Base-by-base conservation (phyloP, 2,888 invertebrate genomes). In the Ernsta delagoae region DNA sequence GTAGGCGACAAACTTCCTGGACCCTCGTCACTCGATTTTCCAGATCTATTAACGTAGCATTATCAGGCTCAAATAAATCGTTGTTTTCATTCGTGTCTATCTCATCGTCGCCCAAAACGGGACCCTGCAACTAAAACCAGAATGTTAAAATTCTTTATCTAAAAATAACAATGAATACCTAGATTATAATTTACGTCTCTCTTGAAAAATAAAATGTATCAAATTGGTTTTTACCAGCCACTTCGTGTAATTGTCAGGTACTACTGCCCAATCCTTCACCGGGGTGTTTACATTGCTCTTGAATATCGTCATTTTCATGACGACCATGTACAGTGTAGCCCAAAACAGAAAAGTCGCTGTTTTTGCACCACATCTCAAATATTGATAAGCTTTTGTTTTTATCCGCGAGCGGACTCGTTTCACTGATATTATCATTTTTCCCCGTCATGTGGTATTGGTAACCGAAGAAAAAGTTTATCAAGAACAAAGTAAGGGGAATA, bases 241-340 rank as follows among this genome's bases (percentile, higher is more conserved):
- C 79, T 88, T 89, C 71, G 89, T 89, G 82, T 92, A 89, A 82
- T 92, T 92, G 83, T 93, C 92, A 88, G 90, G 88, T 83, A 80
- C 80, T 74, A 80, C 77, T 69, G 88, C 79, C 89, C 88, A 90
- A 53, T 90, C 88, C 77, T 87, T 88, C 74, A 81, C 84, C 64
- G 87, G 83, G 9, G 83, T 74, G 73, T 77, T 85, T 59, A 74
- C 82, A 75, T 76, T 86, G 84, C 83, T 89, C 78, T 92, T 93
- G 86, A 93, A 92, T 77, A 94, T 82, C 4, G 94, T 93, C 84
- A 93, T 83, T 80, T 87, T 93, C 92, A 94, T 90, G 70, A 91
- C 92, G 50, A 90, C 75, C 82, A 93, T 83, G 71, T 93, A 93
- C 5, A 93, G 77, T 7, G 87, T 82, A 48, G 90, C 92, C 93